Percentiles rank a stretch among this genome's conserved stretches.
phyloP scores from a whole-genome alignment of 2,113 vertebrate species.

The Athene noctua region DNA sequence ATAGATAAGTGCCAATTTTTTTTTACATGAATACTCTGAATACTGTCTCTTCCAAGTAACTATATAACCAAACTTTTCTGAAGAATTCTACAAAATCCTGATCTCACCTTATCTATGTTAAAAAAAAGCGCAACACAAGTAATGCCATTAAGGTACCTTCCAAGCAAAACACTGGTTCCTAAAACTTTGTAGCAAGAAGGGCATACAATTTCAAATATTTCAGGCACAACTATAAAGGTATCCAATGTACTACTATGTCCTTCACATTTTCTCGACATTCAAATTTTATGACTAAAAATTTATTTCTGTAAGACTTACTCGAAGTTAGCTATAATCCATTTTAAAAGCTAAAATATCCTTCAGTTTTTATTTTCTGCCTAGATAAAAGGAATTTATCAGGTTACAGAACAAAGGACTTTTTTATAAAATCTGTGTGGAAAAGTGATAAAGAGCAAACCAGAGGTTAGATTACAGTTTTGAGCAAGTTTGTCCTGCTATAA shows the following conservation, averaged over 20 bases:
- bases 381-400: background rate
- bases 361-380: background rate
- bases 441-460: background rate
- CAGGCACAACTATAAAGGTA: background rate
- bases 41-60: background rate
- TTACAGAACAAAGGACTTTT: background rate
- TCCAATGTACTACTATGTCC: background rate
- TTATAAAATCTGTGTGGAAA: too few relatives aligned
- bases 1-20: background rate
- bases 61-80: background rate
- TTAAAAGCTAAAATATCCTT: background rate
- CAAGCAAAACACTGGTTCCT: background rate
- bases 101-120: background rate
- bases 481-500: background rate
- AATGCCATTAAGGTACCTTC: background rate
- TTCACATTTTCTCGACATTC: background rate
- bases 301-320: background rate
- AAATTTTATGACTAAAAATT: background rate
- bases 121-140: background rate
- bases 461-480: background rate
- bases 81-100: background rate
- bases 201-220: background rate
- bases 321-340: background rate
- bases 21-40: background rate
- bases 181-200: background rate